These are phyloP conservation scores for Mesorhabditis spiculigera DNA, from an alignment of 2,888 invertebrate genomes.

Conservation along the genomic window DNA sequence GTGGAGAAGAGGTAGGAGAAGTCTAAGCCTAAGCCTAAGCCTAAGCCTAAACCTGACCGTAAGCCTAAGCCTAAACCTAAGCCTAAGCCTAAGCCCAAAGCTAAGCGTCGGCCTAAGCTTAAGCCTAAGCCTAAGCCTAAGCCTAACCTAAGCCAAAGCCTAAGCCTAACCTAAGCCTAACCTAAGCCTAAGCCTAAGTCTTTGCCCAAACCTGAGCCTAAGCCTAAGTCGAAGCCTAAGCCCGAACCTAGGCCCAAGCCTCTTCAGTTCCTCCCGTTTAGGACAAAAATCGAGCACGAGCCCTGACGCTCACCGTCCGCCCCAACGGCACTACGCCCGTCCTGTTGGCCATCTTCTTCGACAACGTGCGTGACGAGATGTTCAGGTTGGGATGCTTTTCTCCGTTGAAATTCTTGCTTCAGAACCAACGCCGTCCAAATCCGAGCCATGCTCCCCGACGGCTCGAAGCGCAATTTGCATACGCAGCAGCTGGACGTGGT, in stretches of 20 bases:
- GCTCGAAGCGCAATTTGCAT: constrained; percentile 22
- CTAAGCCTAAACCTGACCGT: too few relatives aligned
- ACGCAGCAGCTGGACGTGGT: constrained; percentile 24
- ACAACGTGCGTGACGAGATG: constrained; percentile 74
- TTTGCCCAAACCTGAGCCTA: too few relatives aligned
- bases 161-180: too few relatives aligned
- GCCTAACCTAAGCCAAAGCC: too few relatives aligned
- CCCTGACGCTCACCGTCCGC: constrained; percentile 24
- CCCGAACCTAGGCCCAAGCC: background rate
- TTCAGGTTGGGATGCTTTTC: constrained; percentile 7
- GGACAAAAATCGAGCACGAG: constrained; percentile 81
- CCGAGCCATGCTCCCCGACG: constrained; percentile 24
- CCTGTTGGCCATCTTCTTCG: constrained; percentile 82
- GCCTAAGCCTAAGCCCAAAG: too few relatives aligned
- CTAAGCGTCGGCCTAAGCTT: too few relatives aligned
- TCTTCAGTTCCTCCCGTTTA: constrained; percentile 59
- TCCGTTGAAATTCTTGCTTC: constrained; percentile 9
- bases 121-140: too few relatives aligned
- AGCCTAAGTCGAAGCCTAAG: background rate
- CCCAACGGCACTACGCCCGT: constrained; percentile 70
- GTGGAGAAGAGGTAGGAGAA: too few relatives aligned
- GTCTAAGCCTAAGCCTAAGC: too few relatives aligned
- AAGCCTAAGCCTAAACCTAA: too few relatives aligned
- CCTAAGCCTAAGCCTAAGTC: too few relatives aligned
- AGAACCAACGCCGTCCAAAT: constrained; percentile 18